These are phyloP conservation scores for Holotrichia oblita DNA, from an alignment of 1,140 invertebrate species.

Conservation along the genomic window DNA sequence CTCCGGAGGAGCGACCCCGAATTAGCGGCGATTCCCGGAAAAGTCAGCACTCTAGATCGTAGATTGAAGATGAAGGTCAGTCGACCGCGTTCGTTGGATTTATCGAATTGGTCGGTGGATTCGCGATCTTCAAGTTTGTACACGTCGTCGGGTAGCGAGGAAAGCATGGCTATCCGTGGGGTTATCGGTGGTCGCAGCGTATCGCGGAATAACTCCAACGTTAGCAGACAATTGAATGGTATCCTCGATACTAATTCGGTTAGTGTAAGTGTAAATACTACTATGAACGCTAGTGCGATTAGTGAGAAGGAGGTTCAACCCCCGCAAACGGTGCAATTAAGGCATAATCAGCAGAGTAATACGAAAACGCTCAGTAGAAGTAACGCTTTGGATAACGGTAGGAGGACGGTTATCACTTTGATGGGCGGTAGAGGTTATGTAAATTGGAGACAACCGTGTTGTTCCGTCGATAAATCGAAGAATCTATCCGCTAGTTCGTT, in stretches of 20 bases:
- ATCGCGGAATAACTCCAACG: slow-evolving; percentile 76
- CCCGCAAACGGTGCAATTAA: not conserved
- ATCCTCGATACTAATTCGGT: slow-evolving; percentile 47
- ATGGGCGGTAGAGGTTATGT: slow-evolving; percentile 90
- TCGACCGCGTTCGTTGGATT: slow-evolving; percentile 80
- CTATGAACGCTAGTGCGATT: too few species aligned
- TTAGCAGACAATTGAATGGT: slow-evolving; percentile 64
- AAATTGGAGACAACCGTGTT: slow-evolving; percentile 79
- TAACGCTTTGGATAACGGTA: slow-evolving; percentile 63
- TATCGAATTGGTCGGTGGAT: slow-evolving; percentile 89
- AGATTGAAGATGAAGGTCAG: slow-evolving; percentile 82
- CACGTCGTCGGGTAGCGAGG: slow-evolving; percentile 83
- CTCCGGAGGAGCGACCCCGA: slow-evolving; percentile 83
- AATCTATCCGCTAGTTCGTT: slow-evolving; percentile 54
- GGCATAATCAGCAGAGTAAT: slow-evolving; percentile 37
- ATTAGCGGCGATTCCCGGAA: slow-evolving; percentile 80
- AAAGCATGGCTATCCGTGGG: slow-evolving; percentile 75
- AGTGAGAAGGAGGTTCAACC: slow-evolving; percentile 43
- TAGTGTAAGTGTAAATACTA: slow-evolving; percentile 41
- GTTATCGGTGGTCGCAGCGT: slow-evolving; percentile 61
- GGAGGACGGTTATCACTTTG: slow-evolving; percentile 83
- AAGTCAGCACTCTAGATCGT: slow-evolving; percentile 81
- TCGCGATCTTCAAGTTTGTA: slow-evolving; percentile 83
- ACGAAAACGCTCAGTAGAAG: slow-evolving; percentile 51
- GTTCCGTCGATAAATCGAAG: slow-evolving; percentile 63